These are phyloP conservation scores for Cololabis saira DNA, from an alignment of 2,113 vertebrate species.

Conservation along the genomic window DNA sequence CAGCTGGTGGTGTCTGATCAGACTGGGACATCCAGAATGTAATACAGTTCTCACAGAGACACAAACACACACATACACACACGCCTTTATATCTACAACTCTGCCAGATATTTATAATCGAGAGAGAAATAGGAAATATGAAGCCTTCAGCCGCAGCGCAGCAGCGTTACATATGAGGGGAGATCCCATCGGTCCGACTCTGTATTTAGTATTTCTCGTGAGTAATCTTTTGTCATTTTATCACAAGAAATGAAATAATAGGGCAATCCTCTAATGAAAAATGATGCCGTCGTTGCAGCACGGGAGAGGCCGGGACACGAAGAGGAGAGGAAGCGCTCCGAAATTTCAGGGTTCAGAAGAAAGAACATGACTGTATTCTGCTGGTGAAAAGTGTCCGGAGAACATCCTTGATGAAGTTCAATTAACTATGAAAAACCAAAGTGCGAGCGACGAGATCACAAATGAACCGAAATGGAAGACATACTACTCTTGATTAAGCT, in stretches of 20 bases:
- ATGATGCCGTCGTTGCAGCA: slow-evolving; percentile 59
- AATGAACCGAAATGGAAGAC: too few species aligned
- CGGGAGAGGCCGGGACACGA: slow-evolving; percentile 65
- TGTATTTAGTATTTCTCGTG: slow-evolving; percentile 80
- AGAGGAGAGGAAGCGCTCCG: slow-evolving; percentile 47
- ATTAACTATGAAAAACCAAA: slow-evolving; percentile 24
- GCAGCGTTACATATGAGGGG: slow-evolving; percentile 74
- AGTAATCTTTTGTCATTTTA: slow-evolving; percentile 83
- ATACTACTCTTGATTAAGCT: too few species aligned
- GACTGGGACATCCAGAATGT: slow-evolving; percentile 63
- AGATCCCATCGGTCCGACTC: slow-evolving; percentile 76
- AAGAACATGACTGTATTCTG: slow-evolving; percentile 13
- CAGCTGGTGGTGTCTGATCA: slow-evolving; percentile 64
- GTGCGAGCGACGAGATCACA: neutral
- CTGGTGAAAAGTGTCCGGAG: slow-evolving; percentile 9
- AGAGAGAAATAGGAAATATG: slow-evolving; percentile 79
- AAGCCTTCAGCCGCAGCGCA: slow-evolving; percentile 67
- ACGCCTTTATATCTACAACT: slow-evolving; percentile 65
- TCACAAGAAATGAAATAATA: slow-evolving; percentile 80
- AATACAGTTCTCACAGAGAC: slow-evolving; percentile 38
- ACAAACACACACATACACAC: slow-evolving; percentile 11
- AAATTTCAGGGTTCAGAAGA: slow-evolving; percentile 57
- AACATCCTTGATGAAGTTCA: slow-evolving; percentile 32
- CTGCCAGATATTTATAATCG: slow-evolving; percentile 73
- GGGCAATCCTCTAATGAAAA: slow-evolving; percentile 78